These are phyloP conservation scores for Campylomormyrus tamandua DNA, from an alignment of 2,113 vertebrate genomes.

Conservation along the genomic window DNA sequence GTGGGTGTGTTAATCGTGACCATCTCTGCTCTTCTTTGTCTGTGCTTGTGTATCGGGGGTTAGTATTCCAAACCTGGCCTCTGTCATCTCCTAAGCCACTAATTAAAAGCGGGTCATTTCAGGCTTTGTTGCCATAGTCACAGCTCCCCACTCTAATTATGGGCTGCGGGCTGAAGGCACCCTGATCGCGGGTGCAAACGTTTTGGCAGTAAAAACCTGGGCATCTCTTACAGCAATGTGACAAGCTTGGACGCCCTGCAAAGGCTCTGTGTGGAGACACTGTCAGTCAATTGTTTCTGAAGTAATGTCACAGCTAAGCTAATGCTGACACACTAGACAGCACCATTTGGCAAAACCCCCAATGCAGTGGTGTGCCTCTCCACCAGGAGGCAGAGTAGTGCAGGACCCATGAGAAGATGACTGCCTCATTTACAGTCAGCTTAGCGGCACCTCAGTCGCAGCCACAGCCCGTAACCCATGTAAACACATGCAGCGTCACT, in stretches of 20 bases:
- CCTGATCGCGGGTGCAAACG: neutral
- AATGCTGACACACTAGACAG: neutral
- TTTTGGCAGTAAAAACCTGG: neutral
- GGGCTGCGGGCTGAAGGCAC: conserved; percentile 44
- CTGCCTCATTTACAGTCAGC: neutral
- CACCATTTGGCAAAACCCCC: neutral
- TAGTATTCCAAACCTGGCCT: conserved; percentile 30
- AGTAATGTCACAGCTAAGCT: neutral
- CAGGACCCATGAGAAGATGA: neutral
- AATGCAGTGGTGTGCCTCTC: neutral
- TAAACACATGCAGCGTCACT: neutral
- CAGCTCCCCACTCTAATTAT: conserved; percentile 54
- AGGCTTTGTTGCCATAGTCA: conserved; percentile 55
- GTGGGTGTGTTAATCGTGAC: neutral
- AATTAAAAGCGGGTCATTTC: conserved; percentile 38
- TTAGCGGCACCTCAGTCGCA: neutral
- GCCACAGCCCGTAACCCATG: neutral
- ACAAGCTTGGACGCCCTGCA: neutral
- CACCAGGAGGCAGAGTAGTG: neutral
- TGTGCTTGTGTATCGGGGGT: conserved; percentile 6
- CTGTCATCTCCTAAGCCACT: conserved; percentile 29
- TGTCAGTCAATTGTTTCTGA: neutral
- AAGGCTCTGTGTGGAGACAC: neutral
- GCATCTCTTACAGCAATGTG: neutral
- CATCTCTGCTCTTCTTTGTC: neutral